phyloP scores from a whole-genome alignment of 2,113 vertebrate species.

The Ctenomys sociabilis region DNA sequence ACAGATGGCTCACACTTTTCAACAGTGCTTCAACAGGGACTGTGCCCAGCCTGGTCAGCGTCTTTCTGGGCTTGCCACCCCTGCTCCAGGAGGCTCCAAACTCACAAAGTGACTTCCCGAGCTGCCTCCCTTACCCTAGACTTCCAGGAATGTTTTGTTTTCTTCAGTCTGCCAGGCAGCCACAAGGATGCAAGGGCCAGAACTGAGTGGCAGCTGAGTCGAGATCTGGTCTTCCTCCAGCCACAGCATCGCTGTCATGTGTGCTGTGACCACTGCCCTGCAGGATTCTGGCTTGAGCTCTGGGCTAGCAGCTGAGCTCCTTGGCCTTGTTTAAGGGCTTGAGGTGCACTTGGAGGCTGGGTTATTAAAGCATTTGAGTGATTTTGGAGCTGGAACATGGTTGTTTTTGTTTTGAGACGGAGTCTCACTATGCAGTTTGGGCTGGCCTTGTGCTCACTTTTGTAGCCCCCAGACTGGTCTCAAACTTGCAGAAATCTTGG shows the following conservation, averaged over 20 bases:
- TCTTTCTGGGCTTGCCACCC: background rate
- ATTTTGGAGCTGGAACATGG: conserved; percentile 49
- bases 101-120: background rate
- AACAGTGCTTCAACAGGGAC: background rate
- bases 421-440: too few species aligned
- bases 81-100: background rate
- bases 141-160: background rate
- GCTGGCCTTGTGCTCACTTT: too few species aligned
- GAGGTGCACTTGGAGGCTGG: background rate
- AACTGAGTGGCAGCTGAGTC: background rate
- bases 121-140: background rate
- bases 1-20: background rate
- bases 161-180: conserved; percentile 14
- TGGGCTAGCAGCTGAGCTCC: background rate
- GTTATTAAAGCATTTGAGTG: conserved; percentile 68
- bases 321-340: conserved; percentile 42
- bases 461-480: too few species aligned
- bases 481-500: too few species aligned
- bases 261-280: background rate
- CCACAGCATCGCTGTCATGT: background rate
- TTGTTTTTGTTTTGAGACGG: background rate
- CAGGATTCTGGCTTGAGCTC: conserved; percentile 22
- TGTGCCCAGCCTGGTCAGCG: background rate
- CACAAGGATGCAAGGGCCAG: conserved; percentile 12
- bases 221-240: background rate